phyloP scores from a whole-genome alignment of 2,888 invertebrate genomes.

The Emmelina monodactyla region DNA sequence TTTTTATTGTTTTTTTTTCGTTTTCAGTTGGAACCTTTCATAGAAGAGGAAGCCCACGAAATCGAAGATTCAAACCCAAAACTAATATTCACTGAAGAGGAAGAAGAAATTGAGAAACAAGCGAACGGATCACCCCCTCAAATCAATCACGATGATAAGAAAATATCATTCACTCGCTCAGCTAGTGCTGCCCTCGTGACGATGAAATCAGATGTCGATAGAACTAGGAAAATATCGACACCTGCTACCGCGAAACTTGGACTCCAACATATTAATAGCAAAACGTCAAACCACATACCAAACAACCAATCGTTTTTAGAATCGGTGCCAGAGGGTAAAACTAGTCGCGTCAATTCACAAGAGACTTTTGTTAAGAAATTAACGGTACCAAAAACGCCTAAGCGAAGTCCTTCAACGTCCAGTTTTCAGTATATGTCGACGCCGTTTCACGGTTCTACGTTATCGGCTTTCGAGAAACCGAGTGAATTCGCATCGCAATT shows the following conservation, averaged over 20 bases:
- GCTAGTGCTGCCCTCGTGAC: slow-evolving; percentile 76
- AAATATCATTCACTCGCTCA: slow-evolving; percentile 65
- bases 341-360: slow-evolving; percentile 37
- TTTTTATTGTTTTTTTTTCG: slow-evolving; percentile 2
- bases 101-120: slow-evolving; percentile 25
- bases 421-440: slow-evolving; percentile 87
- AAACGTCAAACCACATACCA: slow-evolving; percentile 62
- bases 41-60: slow-evolving; percentile 41
- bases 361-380: slow-evolving; percentile 48
- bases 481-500: slow-evolving; percentile 81
- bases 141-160: slow-evolving; percentile 28
- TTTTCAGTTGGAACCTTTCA: slow-evolving; percentile 42
- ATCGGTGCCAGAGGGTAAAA: slow-evolving; percentile 73
- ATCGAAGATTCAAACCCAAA: slow-evolving; percentile 32
- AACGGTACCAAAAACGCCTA: slow-evolving; percentile 58
- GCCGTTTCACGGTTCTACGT: slow-evolving; percentile 84
- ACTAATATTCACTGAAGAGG: slow-evolving; percentile 34
- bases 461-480: slow-evolving; percentile 79
- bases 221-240: slow-evolving; percentile 43
- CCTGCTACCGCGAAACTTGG: slow-evolving; percentile 41
- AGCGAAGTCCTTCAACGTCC: slow-evolving; percentile 78
- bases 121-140: slow-evolving; percentile 46
- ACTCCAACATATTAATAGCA: slow-evolving; percentile 69
- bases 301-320: slow-evolving; percentile 71
- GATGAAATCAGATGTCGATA: slow-evolving; percentile 27